Evolutionary conservation across 2,888 invertebrate genomes (phyloP).

Genomic region (Seira ritae): DNA sequence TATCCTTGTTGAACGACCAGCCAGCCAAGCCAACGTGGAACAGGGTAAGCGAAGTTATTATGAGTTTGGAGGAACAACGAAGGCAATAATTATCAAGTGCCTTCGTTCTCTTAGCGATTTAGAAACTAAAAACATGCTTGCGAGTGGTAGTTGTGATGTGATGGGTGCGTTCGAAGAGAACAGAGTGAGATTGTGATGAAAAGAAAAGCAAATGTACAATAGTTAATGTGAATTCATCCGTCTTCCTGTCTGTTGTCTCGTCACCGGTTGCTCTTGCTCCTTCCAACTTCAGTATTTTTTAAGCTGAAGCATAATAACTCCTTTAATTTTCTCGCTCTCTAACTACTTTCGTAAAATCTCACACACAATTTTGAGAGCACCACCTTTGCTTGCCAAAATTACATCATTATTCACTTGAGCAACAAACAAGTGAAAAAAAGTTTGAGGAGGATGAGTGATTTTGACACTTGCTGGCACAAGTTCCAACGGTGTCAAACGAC

Average conservation of each 20-base stretch:
- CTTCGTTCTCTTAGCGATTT: no score
- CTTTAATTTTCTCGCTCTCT: neutral
- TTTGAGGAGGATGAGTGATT: slow-evolving; percentile 55
- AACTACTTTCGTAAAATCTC: no score
- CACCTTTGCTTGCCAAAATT: slow-evolving; percentile 60
- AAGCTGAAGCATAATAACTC: neutral
- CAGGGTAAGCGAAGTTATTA: neutral
- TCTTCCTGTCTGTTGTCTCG: slow-evolving; percentile 52
- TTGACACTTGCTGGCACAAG: slow-evolving; percentile 61
- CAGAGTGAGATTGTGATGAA: slow-evolving; percentile 40
- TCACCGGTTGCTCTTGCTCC: slow-evolving; percentile 46
- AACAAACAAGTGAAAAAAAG: slow-evolving; percentile 44
- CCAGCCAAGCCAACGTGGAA: neutral
- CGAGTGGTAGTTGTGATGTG: no score
- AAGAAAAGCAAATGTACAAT: slow-evolving; percentile 37
- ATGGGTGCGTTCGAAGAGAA: no score
- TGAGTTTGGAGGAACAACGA: no score
- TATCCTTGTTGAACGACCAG: neutral
- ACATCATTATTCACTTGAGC: slow-evolving; percentile 49
- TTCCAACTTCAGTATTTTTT: neutral
- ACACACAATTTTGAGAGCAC: no score
- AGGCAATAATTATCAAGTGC: no score
- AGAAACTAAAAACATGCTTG: no score
- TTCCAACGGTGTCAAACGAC: slow-evolving; percentile 45
- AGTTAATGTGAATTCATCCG: slow-evolving; percentile 56